phyloP scores from a whole-genome alignment of 1,140 invertebrate genomes.

The Micrasema longulum region DNA sequence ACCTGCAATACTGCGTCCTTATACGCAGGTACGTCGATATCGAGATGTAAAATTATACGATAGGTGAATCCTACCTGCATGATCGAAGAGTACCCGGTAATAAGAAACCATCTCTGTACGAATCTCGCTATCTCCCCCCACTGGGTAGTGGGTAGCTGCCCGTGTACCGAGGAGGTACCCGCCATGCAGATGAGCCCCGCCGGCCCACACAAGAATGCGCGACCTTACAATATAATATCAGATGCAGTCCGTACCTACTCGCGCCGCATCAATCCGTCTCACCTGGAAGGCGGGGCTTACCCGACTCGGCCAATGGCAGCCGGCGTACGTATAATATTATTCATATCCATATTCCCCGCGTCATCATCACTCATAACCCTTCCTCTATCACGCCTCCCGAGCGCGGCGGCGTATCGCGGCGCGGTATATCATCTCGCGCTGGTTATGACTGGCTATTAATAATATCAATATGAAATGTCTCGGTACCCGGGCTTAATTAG shows the following conservation, averaged over 20 bases:
- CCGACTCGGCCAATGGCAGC: constrained; percentile 41
- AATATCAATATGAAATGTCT: constrained; percentile 45
- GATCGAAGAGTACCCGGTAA: too few species aligned
- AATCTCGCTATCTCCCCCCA: not conserved
- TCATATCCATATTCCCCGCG: constrained; percentile 49
- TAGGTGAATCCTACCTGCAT: too few species aligned
- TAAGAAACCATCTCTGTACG: too few species aligned
- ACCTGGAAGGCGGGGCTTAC: constrained; percentile 44
- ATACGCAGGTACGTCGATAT: too few species aligned
- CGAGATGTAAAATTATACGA: too few species aligned
- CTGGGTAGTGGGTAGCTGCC: not conserved
- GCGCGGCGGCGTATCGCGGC: not conserved
- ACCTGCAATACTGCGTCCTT: too few species aligned
- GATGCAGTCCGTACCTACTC: constrained; percentile 20
- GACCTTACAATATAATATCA: constrained; percentile 45
- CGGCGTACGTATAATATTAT: constrained; percentile 37
- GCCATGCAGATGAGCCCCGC: constrained; percentile 45
- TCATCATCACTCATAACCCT: constrained; percentile 53
- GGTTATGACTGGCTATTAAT: constrained; percentile 45
- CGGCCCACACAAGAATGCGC: constrained; percentile 40
- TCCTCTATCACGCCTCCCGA: constrained; percentile 27
- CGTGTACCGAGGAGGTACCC: not conserved
- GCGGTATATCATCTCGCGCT: constrained; percentile 29
- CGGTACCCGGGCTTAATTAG: constrained; percentile 29
- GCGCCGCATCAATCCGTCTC: constrained; percentile 37